Conservation (phyloP, 23 tunicate species). For the Diplosoma virens region DNA sequence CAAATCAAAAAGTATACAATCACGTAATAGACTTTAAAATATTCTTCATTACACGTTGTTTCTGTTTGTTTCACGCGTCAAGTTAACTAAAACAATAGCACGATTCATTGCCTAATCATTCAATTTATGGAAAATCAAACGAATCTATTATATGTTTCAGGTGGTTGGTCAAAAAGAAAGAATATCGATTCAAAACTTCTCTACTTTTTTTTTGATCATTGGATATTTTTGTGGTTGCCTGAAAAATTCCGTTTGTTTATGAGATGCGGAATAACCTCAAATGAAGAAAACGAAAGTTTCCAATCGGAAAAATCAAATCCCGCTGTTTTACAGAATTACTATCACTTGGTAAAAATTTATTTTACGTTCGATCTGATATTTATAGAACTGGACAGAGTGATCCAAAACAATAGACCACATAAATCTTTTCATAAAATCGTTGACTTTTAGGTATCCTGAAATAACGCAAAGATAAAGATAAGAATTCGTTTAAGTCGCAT, state of each 20-base stretch:
- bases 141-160: background rate
- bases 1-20: no score
- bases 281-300: background rate
- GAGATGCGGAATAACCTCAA: constrained; percentile 12
- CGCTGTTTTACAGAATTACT: background rate
- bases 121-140: no score
- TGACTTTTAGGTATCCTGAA: background rate
- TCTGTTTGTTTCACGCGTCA: no score
- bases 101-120: no score
- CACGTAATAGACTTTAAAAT: no score
- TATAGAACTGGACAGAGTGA: background rate
- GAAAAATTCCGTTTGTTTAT: background rate
- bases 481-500: no score
- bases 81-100: no score
- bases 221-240: constrained; percentile 38
- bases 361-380: background rate
- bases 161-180: constrained; percentile 25
- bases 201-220: constrained; percentile 36
- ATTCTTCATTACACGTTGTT: no score
- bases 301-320: background rate
- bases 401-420: no score
- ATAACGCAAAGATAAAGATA: background rate
- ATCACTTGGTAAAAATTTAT: background rate
- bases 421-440: no score
- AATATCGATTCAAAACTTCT: background rate